A percentile compares a stretch with the other conserved stretches of the same genome.
Conservation (phyloP, 2,888 invertebrate species). For the Linyphia triangularis region DNA sequence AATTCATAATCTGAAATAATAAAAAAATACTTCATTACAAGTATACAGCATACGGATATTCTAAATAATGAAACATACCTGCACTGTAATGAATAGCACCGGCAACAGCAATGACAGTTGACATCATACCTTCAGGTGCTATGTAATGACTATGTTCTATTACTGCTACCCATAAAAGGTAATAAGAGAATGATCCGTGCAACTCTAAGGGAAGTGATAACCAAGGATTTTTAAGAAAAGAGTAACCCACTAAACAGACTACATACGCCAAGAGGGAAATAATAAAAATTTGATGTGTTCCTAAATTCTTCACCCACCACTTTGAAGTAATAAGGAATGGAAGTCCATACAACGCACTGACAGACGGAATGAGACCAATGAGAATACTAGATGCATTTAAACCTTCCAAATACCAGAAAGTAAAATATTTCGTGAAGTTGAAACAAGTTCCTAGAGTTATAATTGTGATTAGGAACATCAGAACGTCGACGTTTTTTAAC, state of each 20-base stretch:
- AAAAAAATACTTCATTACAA: not conserved
- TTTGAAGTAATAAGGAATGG: slow-evolving; percentile 92
- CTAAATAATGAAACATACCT: slow-evolving; percentile 50
- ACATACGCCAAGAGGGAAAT: slow-evolving; percentile 91
- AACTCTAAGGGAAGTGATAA: slow-evolving; percentile 91
- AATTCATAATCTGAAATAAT: not conserved
- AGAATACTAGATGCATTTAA: slow-evolving; percentile 90
- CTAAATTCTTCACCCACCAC: slow-evolving; percentile 88
- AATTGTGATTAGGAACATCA: slow-evolving; percentile 89
- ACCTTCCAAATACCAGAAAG: slow-evolving; percentile 89
- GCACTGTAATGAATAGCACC: slow-evolving; percentile 91
- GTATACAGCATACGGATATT: not conserved
- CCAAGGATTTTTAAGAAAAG: slow-evolving; percentile 91
- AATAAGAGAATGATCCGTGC: slow-evolving; percentile 87
- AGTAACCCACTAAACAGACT: slow-evolving; percentile 88
- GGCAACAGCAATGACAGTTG: slow-evolving; percentile 91
- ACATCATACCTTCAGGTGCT: slow-evolving; percentile 89
- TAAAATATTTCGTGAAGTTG: slow-evolving; percentile 92
- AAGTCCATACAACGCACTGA: slow-evolving; percentile 89
- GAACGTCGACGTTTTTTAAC: slow-evolving; percentile 88
- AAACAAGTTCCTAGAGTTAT: slow-evolving; percentile 91
- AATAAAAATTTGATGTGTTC: slow-evolving; percentile 90
- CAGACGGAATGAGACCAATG: slow-evolving; percentile 89
- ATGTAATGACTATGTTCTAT: slow-evolving; percentile 91
- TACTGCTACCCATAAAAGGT: slow-evolving; percentile 95